Conservation (phyloP, 92 coral and sea anemone genomes). For the Epizoanthus fatuus region DNA sequence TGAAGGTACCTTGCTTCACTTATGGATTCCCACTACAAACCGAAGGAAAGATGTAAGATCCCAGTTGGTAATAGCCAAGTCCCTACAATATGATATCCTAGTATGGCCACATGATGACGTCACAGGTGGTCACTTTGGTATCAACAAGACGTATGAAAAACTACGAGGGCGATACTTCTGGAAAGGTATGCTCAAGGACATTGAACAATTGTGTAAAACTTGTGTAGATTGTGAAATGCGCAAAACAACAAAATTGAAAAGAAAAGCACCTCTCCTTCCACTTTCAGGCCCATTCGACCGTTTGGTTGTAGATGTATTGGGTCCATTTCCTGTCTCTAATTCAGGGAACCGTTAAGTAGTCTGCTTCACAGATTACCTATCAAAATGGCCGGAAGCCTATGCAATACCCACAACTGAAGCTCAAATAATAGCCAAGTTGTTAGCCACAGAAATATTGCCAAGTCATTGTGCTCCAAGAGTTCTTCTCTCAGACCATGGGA, state of each 20-base stretch:
- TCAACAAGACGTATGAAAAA: slow-evolving; percentile 65
- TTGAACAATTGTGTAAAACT: background rate
- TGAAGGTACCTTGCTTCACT: slow-evolving; percentile 30
- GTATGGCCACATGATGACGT: slow-evolving; percentile 61
- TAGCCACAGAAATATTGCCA: too few relatives aligned
- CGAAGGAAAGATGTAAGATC: slow-evolving; percentile 1
- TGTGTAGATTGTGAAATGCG: background rate
- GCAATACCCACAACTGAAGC: slow-evolving; percentile 61
- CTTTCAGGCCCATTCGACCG: background rate
- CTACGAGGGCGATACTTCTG: slow-evolving; percentile 51
- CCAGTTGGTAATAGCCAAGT: slow-evolving; percentile 57
- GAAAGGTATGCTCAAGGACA: slow-evolving; percentile 64
- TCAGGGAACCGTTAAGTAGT: slow-evolving; percentile 69
- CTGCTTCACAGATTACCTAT: slow-evolving; percentile 65
- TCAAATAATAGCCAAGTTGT: too few relatives aligned
- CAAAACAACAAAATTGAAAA: background rate
- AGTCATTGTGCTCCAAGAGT: too few relatives aligned
- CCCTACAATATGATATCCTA: slow-evolving; percentile 58
- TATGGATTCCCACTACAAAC: background rate
- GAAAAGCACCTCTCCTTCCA: background rate
- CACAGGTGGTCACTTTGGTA: too few relatives aligned
- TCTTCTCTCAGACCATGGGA: too few relatives aligned
- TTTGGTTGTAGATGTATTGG: slow-evolving; percentile 14
- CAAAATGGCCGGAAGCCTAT: slow-evolving; percentile 78
- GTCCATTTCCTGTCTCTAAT: slow-evolving; percentile 64